Percentiles rank a stretch among this genome's conserved stretches.
Evolutionary conservation across 2,113 vertebrate genomes (phyloP).

Genomic region (Oryzias melastigma): DNA sequence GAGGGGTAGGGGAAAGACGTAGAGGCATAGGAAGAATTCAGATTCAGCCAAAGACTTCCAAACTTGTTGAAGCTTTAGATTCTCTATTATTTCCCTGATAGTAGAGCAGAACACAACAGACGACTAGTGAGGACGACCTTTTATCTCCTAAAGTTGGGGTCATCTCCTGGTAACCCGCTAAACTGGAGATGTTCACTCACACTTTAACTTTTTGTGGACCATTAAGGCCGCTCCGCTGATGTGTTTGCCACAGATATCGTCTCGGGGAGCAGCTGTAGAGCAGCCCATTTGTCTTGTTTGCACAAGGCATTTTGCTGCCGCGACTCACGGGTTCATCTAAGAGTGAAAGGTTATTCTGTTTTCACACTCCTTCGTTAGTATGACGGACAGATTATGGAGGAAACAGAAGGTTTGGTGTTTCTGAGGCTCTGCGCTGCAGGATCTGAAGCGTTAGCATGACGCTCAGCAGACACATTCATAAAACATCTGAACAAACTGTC

Average conservation of each 20-base stretch:
- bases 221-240: not conserved
- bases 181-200: slow-evolving; percentile 16
- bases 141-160: not conserved
- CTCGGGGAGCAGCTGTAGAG: slow-evolving; percentile 30
- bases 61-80: too few relatives aligned
- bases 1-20: too few relatives aligned
- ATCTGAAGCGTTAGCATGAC: slow-evolving; percentile 9
- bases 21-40: too few relatives aligned
- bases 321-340: slow-evolving; percentile 1
- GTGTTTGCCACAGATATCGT: slow-evolving; percentile 1
- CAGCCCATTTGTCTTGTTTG: slow-evolving; percentile 37
- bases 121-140: not conserved
- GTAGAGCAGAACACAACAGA: not conserved
- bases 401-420: slow-evolving; percentile 10
- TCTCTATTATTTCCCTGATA: too few relatives aligned
- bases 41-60: too few relatives aligned
- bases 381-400: slow-evolving; percentile 15
- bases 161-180: slow-evolving; percentile 20
- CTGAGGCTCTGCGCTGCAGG: slow-evolving; percentile 6
- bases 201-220: slow-evolving; percentile 8
- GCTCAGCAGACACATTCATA: slow-evolving; percentile 27
- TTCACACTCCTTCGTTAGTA: slow-evolving; percentile 15
- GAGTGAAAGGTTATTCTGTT: slow-evolving; percentile 18
- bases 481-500: slow-evolving; percentile 30
- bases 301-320: slow-evolving; percentile 9